Base-by-base conservation (phyloP, 2,797 vertebrate species). In the Morus bassanus region DNA sequence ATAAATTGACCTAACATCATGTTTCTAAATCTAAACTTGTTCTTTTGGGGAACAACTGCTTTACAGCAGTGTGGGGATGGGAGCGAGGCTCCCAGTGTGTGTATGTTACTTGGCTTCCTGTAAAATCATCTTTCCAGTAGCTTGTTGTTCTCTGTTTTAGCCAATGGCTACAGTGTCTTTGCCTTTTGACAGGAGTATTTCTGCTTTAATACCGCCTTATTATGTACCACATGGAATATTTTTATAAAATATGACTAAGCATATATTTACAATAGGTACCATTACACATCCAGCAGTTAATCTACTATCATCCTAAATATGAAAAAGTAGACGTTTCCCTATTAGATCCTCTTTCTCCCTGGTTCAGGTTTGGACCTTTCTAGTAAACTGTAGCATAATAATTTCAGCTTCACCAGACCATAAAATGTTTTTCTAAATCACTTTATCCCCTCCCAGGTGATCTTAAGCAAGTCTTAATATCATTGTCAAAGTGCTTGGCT, bases 31-130 rank as follows among this genome's bases (percentile, higher is more conserved):
- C 54, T 61, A 37, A 89, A 31, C n/a, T 45, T 30, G 18, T 43
- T 88, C 25, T 85, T 91, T 67, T 17, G 5, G 39, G 25, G 15
- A 59, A 28, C 39, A 23, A 3, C 60, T 88, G 15, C 39, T 84
- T 81, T 63, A 15, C 43, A 68, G 33, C 2, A 17, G 11, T n/a
- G 28, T 65, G 24, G 17, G 11, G 43, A 54, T 5, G 11, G 22
- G 54, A 13, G 10, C 5, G 2, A 85, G 33, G 18, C 18, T 86
- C 60, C 5, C 33, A 24, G 19, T 21, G 14, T 23, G 25, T 14
- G 27, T 6, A 3, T 0, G 0, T 54, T 37, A 45, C 11, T 24
- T 22, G 15, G 14, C 13, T 85, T 80, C 28, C 10, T 48, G 24
- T 23, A 41, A 85, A 74, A 33, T 28, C 33, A 19, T 37, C 12